Percentiles rank a stretch among this genome's conserved stretches.
These are phyloP conservation scores for Aethina tumida DNA, from an alignment of 1,140 invertebrate species.

Conservation along the genomic window DNA sequence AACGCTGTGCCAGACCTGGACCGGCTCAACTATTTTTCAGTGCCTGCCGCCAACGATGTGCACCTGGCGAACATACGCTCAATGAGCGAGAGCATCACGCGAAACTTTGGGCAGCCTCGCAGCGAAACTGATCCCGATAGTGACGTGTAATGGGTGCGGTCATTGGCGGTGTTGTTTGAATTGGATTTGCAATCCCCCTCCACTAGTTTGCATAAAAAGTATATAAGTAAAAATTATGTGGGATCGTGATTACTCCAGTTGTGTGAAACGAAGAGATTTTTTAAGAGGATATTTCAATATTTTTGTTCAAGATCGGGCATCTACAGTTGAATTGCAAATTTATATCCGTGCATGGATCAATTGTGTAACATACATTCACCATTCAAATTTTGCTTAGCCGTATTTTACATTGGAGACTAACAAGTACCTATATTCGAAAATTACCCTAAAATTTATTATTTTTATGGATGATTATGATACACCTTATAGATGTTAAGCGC, in stretches of 20 bases:
- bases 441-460: not conserved
- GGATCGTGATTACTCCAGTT: not conserved
- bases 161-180: not conserved
- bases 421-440: constrained; percentile 2
- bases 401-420: constrained; percentile 9
- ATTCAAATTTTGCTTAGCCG: too few relatives aligned
- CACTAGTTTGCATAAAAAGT: not conserved
- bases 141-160: constrained; percentile 39
- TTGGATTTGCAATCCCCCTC: not conserved
- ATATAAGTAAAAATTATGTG: not conserved
- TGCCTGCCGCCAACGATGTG: constrained; percentile 52
- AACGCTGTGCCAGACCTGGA: constrained; percentile 34
- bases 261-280: too few relatives aligned
- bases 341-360: too few relatives aligned
- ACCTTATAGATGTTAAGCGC: constrained; percentile 5
- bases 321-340: too few relatives aligned
- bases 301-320: too few relatives aligned
- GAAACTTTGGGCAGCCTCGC: constrained; percentile 60
- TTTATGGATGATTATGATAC: not conserved
- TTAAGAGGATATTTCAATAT: too few relatives aligned
- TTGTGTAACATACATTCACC: too few relatives aligned
- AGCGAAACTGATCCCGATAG: constrained; percentile 53
- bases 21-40: constrained; percentile 35
- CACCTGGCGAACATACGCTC: constrained; percentile 66
- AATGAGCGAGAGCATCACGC: constrained; percentile 62